Evolutionary conservation across 2,888 invertebrate species (phyloP).

Genomic region (Physocephala rufipes): DNA sequence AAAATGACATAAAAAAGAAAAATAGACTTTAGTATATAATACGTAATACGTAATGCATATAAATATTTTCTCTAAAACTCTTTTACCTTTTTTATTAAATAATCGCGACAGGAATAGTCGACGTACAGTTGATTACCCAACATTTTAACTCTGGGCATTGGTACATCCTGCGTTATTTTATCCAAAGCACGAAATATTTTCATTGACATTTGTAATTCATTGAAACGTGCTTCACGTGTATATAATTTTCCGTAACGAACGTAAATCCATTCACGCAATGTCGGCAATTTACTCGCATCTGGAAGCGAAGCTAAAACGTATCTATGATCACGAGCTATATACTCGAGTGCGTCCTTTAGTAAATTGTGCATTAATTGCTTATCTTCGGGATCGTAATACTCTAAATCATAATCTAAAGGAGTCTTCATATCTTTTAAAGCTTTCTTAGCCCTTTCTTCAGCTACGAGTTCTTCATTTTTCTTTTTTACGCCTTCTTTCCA

Average conservation of each 20-base stretch:
- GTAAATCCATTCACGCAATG: conserved; percentile 56
- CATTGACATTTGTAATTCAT: conserved; percentile 38
- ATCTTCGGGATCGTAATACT: conserved; percentile 52
- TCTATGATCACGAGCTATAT: conserved; percentile 53
- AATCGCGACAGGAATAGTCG: conserved; percentile 45
- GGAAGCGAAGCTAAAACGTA: conserved; percentile 58
- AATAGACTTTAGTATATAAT: neutral
- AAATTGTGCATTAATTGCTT: conserved; percentile 50
- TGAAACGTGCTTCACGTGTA: conserved; percentile 44
- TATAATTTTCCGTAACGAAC: conserved; percentile 56
- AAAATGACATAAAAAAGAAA: conserved; percentile 13
- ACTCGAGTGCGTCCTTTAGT: conserved; percentile 49
- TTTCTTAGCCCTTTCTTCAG: conserved; percentile 16
- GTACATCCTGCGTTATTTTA: conserved; percentile 31
- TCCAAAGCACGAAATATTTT: conserved; percentile 46
- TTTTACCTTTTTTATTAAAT: conserved; percentile 47
- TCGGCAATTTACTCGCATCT: conserved; percentile 53
- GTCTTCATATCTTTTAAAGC: neutral
- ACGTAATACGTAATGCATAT: neutral
- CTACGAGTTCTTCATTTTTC: conserved; percentile 37
- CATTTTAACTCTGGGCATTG: conserved; percentile 41
- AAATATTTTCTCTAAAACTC: neutral
- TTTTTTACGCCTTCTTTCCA: conserved; percentile 42
- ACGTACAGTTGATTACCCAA: conserved; percentile 42
- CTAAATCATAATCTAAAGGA: conserved; percentile 29